Conservation (phyloP, 2,797 vertebrate genomes). For the Nyctalus aviator region DNA sequence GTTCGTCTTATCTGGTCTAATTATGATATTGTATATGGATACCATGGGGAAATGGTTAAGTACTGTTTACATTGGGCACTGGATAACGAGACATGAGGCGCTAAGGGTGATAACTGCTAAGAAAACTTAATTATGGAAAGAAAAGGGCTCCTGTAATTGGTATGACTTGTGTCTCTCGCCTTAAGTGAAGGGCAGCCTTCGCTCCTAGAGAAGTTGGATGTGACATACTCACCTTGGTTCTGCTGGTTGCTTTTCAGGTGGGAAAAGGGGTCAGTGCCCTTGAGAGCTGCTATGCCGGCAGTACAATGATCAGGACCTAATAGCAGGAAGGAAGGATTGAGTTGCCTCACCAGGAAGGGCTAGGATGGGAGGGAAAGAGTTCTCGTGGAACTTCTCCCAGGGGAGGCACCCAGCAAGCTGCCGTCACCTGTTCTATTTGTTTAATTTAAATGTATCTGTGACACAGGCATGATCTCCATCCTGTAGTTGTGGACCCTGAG, state of each 20-base stretch:
- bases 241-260: not conserved
- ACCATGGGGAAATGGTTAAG: constrained; percentile 73
- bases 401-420: too few species aligned
- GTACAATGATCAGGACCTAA: not conserved
- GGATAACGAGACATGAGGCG: constrained; percentile 61
- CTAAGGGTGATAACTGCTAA: constrained; percentile 25
- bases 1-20: constrained; percentile 68
- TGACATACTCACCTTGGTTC: not conserved
- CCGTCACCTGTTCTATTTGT: not conserved
- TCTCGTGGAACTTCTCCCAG: not conserved
- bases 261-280: not conserved
- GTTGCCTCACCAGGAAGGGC: not conserved
- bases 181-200: not conserved
- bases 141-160: not conserved
- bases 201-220: not conserved
- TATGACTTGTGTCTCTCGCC: not conserved
- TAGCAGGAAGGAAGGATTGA: not conserved
- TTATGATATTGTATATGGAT: constrained; percentile 76
- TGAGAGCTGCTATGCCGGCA: not conserved
- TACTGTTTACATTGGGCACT: constrained; percentile 70
- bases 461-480: not conserved
- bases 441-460: not conserved
- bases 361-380: not conserved
- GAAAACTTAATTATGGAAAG: constrained; percentile 32
- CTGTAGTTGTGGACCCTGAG: not conserved